Percentiles rank a stretch among this genome's conserved stretches.
These are phyloP conservation scores for Lasioglossum lativentre DNA, from an alignment of 2,888 invertebrate species.

Conservation along the genomic window DNA sequence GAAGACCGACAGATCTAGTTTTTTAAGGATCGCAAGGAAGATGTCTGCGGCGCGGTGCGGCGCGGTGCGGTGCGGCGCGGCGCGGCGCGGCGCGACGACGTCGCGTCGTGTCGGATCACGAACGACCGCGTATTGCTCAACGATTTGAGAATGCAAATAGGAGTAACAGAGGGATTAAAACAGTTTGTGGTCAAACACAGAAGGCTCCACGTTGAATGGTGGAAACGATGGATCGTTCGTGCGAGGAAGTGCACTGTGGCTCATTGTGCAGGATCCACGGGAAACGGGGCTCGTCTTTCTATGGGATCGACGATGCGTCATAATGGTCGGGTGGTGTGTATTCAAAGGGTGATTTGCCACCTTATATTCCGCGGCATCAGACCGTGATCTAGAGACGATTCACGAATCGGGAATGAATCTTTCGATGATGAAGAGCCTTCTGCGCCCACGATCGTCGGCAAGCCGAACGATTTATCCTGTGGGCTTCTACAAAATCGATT, in stretches of 20 bases:
- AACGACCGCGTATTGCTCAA: constrained; percentile 63
- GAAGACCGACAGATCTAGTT: background rate
- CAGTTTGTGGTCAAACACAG: constrained; percentile 79
- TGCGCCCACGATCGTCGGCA: background rate
- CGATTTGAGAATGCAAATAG: constrained; percentile 73
- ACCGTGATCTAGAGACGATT: constrained; percentile 44
- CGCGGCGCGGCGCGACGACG: too few species aligned
- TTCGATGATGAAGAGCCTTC: background rate
- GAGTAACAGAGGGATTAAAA: constrained; percentile 77
- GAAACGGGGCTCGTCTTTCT: constrained; percentile 65
- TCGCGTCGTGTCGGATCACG: constrained; percentile 48
- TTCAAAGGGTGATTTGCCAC: constrained; percentile 56
- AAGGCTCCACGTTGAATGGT: constrained; percentile 66
- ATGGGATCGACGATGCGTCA: constrained; percentile 70
- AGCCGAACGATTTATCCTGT: background rate
- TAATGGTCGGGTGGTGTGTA: constrained; percentile 53
- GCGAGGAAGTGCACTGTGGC: constrained; percentile 55
- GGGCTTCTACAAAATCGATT: background rate
- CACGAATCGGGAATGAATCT: constrained; percentile 21
- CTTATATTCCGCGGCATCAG: constrained; percentile 50
- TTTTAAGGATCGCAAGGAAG: background rate
- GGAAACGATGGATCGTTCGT: constrained; percentile 70
- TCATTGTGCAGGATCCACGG: constrained; percentile 59
- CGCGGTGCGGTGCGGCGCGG: too few species aligned
- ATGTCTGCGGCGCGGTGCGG: too few species aligned